These are phyloP conservation scores for Ctenosaura bakeri DNA, from an alignment of 2,797 vertebrate genomes.

Conservation along the genomic window DNA sequence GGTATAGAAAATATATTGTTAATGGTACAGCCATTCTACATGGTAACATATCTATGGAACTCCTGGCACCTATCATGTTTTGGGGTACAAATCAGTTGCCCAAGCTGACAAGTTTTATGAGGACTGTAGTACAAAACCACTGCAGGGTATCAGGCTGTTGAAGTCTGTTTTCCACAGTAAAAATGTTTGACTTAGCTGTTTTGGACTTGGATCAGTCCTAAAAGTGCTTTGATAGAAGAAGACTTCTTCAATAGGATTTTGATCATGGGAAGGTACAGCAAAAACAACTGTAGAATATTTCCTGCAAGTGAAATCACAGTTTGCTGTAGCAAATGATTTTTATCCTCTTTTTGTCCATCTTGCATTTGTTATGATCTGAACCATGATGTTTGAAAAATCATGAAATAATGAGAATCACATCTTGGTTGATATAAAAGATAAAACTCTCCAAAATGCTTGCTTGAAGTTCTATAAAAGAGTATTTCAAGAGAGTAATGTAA, in stretches of 20 bases:
- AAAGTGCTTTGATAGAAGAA: not conserved
- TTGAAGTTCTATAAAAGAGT: not conserved
- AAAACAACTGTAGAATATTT: not conserved
- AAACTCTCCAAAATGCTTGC: not conserved
- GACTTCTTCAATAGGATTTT: not conserved
- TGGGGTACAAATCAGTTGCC: not conserved
- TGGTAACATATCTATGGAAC: not conserved
- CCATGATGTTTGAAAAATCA: not conserved
- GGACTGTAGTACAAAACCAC: too few relatives aligned
- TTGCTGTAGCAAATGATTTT: slow-evolving; percentile 18
- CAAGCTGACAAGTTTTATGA: not conserved
- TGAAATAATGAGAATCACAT: not conserved
- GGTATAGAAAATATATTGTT: not conserved
- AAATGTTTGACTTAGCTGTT: not conserved
- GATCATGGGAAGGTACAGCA: not conserved
- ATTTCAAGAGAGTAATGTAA: not conserved
- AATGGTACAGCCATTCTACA: not conserved
- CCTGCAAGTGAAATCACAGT: not conserved
- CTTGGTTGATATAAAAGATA: rapidly evolving
- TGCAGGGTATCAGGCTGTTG: too few relatives aligned
- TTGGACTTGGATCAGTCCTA: not conserved
- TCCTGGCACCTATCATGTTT: not conserved
- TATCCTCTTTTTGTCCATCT: slow-evolving; percentile 6
- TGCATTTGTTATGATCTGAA: not conserved
- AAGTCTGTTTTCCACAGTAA: not conserved